Evolutionary conservation across 92 coral and sea anemone genomes (phyloP).

Genomic region (Montipora capitata): DNA sequence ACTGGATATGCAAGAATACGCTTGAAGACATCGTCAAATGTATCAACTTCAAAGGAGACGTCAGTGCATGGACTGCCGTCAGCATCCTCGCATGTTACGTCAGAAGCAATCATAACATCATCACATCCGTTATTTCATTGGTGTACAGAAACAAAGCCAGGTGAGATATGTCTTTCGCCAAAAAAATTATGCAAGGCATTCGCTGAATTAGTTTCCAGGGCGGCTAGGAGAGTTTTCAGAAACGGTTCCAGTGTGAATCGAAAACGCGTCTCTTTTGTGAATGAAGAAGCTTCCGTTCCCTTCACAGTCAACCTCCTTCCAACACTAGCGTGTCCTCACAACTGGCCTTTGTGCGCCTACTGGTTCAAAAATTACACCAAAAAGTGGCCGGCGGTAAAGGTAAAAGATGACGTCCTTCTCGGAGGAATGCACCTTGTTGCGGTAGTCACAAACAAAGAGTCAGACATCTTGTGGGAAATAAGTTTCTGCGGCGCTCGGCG

Average conservation of each 20-base stretch:
- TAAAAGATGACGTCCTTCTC: slow-evolving; percentile 51
- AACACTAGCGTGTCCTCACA: slow-evolving; percentile 65
- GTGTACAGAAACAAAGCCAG: slow-evolving; percentile 50
- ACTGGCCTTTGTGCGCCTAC: slow-evolving; percentile 85
- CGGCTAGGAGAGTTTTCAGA: slow-evolving; percentile 40
- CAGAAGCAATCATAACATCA: slow-evolving; percentile 29
- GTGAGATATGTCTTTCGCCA: slow-evolving; percentile 71
- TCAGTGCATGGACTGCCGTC: slow-evolving; percentile 17
- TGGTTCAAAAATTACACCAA: slow-evolving; percentile 74
- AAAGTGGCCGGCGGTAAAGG: slow-evolving; percentile 73
- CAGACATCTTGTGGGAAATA: slow-evolving; percentile 75
- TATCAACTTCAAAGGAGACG: slow-evolving; percentile 20
- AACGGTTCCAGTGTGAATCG: slow-evolving; percentile 39
- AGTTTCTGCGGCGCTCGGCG: slow-evolving; percentile 80
- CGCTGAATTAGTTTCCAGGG: slow-evolving; percentile 75
- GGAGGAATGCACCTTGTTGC: slow-evolving; percentile 87
- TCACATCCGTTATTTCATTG: slow-evolving; percentile 28
- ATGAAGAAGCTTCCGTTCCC: slow-evolving; percentile 43
- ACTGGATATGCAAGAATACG: slow-evolving; percentile 80
- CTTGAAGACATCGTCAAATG: slow-evolving; percentile 26
- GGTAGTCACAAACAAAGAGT: slow-evolving; percentile 63
- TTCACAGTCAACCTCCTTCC: slow-evolving; percentile 81
- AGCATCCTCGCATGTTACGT: slow-evolving; percentile 15
- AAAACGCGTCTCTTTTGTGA: slow-evolving; percentile 69
- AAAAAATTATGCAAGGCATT: slow-evolving; percentile 74